These are phyloP conservation scores for Conomelus anceps DNA, from an alignment of 2,888 invertebrate species.

Conservation along the genomic window DNA sequence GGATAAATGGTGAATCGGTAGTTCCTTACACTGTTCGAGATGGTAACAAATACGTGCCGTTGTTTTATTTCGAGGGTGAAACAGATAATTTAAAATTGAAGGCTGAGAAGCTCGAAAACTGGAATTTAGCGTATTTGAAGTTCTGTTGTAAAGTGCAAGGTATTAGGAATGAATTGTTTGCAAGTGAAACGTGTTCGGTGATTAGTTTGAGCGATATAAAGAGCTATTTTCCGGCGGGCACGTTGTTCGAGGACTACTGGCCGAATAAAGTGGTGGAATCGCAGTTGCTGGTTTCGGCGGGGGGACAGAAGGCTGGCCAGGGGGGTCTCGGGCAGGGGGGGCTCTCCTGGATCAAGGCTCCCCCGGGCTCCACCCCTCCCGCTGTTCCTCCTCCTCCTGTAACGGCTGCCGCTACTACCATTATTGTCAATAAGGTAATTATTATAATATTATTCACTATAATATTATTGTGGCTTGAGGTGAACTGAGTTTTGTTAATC, in stretches of 20 bases:
- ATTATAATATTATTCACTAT: neutral
- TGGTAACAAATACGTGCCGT: slow-evolving; percentile 78
- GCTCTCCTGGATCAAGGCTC: slow-evolving; percentile 33
- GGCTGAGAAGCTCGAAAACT: slow-evolving; percentile 79
- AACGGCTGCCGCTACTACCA: slow-evolving; percentile 20
- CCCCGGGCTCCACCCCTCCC: slow-evolving; percentile 28
- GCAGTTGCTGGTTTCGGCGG: slow-evolving; percentile 61
- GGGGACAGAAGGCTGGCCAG: slow-evolving; percentile 27
- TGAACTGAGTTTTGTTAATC: no score
- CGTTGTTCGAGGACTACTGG: slow-evolving; percentile 89
- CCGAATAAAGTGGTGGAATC: slow-evolving; percentile 81
- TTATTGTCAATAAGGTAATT: slow-evolving; percentile 21
- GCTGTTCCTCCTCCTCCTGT: slow-evolving; percentile 25
- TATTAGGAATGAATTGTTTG: slow-evolving; percentile 82
- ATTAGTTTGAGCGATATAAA: slow-evolving; percentile 85
- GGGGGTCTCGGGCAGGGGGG: slow-evolving; percentile 33
- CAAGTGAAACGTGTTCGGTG: slow-evolving; percentile 83
- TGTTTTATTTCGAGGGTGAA: slow-evolving; percentile 86
- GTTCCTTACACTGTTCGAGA: slow-evolving; percentile 85
- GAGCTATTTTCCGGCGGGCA: slow-evolving; percentile 83
- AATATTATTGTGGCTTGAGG: no score
- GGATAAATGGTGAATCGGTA: slow-evolving; percentile 87
- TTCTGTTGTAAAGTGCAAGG: slow-evolving; percentile 83
- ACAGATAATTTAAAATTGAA: slow-evolving; percentile 85
- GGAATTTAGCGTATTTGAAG: slow-evolving; percentile 88